These are phyloP conservation scores for Odontocerum albicorne DNA, from an alignment of 2,888 invertebrate genomes.

Conservation along the genomic window DNA sequence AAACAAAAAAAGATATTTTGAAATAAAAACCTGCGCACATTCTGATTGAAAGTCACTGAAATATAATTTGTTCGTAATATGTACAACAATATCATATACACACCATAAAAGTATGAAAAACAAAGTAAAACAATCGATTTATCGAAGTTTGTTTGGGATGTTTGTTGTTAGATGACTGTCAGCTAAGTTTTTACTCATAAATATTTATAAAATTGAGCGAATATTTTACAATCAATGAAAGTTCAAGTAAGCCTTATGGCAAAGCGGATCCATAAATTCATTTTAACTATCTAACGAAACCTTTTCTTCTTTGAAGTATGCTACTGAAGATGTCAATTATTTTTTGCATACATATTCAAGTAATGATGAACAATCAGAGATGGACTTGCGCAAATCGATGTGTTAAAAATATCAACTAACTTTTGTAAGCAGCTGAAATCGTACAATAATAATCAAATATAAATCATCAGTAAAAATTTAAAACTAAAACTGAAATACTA, in stretches of 20 bases:
- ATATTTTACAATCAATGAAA: no score
- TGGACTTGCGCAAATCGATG: background rate
- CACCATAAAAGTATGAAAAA: background rate
- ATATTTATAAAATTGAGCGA: background rate
- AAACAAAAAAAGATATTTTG: no score
- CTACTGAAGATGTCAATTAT: conserved; percentile 36
- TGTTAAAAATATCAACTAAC: background rate
- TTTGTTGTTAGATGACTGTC: background rate
- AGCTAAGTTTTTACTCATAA: background rate
- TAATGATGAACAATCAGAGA: conserved; percentile 20
- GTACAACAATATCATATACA: background rate
- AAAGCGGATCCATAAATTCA: conserved; percentile 30
- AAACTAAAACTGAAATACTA: no score
- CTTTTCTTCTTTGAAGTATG: conserved; percentile 23
- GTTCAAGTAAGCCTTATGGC: conserved; percentile 16
- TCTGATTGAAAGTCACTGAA: background rate
- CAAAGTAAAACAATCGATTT: background rate
- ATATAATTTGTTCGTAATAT: background rate
- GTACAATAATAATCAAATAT: no score
- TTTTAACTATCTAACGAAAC: conserved; percentile 28
- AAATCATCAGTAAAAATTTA: no score
- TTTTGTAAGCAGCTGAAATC: no score
- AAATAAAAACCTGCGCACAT: background rate
- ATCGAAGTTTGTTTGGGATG: background rate
- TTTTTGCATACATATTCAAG: conserved; percentile 35